phyloP scores from a whole-genome alignment of 2,113 vertebrate genomes.

The Nibea albiflora region DNA sequence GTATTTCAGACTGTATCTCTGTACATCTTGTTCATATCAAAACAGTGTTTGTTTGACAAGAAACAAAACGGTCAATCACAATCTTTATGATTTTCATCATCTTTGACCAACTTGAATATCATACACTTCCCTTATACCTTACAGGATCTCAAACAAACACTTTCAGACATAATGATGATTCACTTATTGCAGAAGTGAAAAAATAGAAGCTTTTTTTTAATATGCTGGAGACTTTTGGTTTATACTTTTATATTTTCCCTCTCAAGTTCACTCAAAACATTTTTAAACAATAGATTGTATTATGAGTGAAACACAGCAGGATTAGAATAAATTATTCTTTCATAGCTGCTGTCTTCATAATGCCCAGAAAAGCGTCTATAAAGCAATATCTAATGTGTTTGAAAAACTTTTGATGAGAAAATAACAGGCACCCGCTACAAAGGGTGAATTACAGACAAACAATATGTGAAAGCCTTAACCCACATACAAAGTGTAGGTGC shows the following conservation, averaged over 20 bases:
- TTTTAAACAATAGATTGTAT: neutral
- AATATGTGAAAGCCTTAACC: slow-evolving; percentile 51
- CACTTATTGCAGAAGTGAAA: neutral
- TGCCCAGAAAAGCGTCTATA: neutral
- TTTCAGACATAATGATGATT: slow-evolving; percentile 4
- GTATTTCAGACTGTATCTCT: neutral
- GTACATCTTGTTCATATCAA: neutral
- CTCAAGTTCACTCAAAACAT: neutral
- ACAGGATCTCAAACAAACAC: neutral
- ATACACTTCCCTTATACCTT: neutral
- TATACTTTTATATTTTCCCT: neutral
- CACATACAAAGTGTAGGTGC: slow-evolving; percentile 57
- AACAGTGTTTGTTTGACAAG: neutral
- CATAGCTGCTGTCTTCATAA: neutral
- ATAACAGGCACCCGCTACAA: slow-evolving; percentile 18
- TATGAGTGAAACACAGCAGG: neutral
- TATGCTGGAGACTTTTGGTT: neutral
- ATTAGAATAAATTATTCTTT: neutral
- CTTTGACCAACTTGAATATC: neutral
- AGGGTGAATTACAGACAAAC: neutral
- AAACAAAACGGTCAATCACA: too few relatives aligned
- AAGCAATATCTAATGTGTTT: neutral
- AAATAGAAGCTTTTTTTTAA: neutral
- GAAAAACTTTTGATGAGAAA: slow-evolving; percentile 8
- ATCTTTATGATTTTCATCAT: slow-evolving; percentile 8